A percentile compares a stretch with the other conserved stretches of the same genome.
Conservation (phyloP, 2,113 vertebrate genomes). For the Amblyornis subalaris region DNA sequence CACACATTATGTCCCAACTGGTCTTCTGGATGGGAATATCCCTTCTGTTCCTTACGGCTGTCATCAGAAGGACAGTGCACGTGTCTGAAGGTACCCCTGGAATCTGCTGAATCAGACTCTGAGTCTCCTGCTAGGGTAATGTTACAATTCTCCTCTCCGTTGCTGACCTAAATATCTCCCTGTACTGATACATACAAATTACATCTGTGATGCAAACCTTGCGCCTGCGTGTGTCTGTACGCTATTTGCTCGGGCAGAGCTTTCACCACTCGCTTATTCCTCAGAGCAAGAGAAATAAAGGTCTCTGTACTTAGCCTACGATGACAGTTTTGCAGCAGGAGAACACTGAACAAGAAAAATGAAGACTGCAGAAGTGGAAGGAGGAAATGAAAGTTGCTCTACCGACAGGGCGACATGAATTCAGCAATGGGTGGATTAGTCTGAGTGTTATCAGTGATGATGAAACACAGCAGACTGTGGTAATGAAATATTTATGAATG, state of each 20-base stretch:
- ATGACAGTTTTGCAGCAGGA: conserved; percentile 18
- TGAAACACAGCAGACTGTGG: conserved; percentile 70
- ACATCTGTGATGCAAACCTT: neutral
- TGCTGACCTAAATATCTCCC: neutral
- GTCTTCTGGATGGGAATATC: neutral
- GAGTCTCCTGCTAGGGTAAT: neutral
- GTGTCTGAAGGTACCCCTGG: neutral
- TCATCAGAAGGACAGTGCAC: rapidly evolving
- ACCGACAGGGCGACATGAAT: conserved; percentile 36
- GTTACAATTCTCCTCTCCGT: neutral
- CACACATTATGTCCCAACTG: neutral
- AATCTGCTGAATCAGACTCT: conserved; percentile 8
- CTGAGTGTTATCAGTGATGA: conserved; percentile 47
- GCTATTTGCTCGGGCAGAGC: neutral
- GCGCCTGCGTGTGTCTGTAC: neutral
- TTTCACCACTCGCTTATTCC: neutral
- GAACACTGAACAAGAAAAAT: conserved; percentile 6
- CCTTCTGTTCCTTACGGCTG: neutral
- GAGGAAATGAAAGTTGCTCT: conserved; percentile 22
- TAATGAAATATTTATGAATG: conserved; percentile 87
- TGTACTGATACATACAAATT: neutral
- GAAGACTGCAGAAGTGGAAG: conserved; percentile 7
- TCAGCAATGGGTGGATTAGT: conserved; percentile 58
- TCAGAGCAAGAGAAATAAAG: neutral
- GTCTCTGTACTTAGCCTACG: neutral